Evolutionary conservation across 1,140 invertebrate genomes (phyloP).

Genomic region (Mya arenaria): DNA sequence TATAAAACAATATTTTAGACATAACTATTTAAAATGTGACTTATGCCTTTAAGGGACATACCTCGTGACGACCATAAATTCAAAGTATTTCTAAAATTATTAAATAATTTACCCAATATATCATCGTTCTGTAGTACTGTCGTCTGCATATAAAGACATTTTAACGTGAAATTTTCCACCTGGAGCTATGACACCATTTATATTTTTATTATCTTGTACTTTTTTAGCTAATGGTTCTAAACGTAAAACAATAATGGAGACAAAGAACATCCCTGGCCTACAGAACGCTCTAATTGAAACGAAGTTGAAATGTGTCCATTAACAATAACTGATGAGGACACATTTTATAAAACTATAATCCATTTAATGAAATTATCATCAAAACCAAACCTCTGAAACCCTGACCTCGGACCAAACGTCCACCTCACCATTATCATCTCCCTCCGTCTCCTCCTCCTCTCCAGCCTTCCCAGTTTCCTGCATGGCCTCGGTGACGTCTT

Average conservation of each 20-base stretch:
- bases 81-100: constrained; percentile 43
- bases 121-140: constrained; percentile 56
- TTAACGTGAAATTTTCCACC: constrained; percentile 50
- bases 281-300: not conserved
- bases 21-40: constrained; percentile 46
- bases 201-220: constrained; percentile 8
- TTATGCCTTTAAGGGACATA: constrained; percentile 57
- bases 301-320: not conserved
- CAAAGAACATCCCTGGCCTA: constrained; percentile 21
- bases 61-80: constrained; percentile 38
- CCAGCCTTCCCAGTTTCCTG: too few species aligned
- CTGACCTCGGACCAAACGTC: too few species aligned
- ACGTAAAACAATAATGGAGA: constrained; percentile 10
- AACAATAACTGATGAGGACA: constrained; percentile 41
- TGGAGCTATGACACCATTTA: constrained; percentile 32
- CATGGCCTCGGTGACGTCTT: too few species aligned
- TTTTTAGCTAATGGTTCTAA: not conserved
- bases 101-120: constrained; percentile 51
- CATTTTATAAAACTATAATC: constrained; percentile 59
- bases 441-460: too few species aligned
- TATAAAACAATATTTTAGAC: constrained; percentile 58
- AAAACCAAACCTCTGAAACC: too few species aligned
- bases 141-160: constrained; percentile 63
- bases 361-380: constrained; percentile 19
- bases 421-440: too few species aligned